Conservation (phyloP, 1,140 invertebrate genomes). For the Tetragonula clypearis region DNA sequence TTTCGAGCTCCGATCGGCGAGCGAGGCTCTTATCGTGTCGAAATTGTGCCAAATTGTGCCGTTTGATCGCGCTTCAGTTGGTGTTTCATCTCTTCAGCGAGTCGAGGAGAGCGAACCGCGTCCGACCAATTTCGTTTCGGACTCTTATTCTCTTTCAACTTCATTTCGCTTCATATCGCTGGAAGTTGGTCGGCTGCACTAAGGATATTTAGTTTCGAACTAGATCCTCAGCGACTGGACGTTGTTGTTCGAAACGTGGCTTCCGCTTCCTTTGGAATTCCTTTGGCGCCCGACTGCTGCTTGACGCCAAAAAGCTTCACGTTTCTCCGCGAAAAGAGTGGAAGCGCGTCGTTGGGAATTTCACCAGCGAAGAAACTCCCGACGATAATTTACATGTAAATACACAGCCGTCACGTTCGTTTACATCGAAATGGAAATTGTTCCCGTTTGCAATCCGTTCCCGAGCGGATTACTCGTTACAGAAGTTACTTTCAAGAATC, state of each 20-base stretch:
- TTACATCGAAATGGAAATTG: slow-evolving; percentile 38
- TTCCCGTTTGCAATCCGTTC: background rate
- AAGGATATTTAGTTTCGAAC: background rate
- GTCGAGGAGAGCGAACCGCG: too few species aligned
- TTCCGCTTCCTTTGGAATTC: background rate
- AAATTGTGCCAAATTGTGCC: slow-evolving; percentile 23
- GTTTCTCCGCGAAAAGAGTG: background rate
- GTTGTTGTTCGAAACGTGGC: background rate
- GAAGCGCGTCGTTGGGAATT: background rate
- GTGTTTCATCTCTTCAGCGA: background rate
- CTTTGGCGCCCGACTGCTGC: background rate
- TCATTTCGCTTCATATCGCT: background rate
- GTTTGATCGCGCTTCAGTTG: slow-evolving; percentile 5
- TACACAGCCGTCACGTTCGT: slow-evolving; percentile 43
- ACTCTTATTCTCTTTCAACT: background rate
- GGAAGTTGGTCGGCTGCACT: background rate
- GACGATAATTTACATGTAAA: slow-evolving; percentile 43
- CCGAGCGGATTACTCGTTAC: background rate
- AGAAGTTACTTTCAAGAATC: background rate
- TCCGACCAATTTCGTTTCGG: background rate
- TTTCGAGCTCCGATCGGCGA: slow-evolving; percentile 13
- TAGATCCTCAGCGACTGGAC: background rate
- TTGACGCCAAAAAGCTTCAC: slow-evolving; percentile 2
- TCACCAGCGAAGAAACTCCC: background rate
- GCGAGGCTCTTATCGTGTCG: slow-evolving; percentile 19